A percentile compares a stretch with the other conserved stretches of the same genome.
These are phyloP conservation scores for Dicrostonyx torquatus DNA, from an alignment of 2,797 vertebrate species.

Conservation along the genomic window DNA sequence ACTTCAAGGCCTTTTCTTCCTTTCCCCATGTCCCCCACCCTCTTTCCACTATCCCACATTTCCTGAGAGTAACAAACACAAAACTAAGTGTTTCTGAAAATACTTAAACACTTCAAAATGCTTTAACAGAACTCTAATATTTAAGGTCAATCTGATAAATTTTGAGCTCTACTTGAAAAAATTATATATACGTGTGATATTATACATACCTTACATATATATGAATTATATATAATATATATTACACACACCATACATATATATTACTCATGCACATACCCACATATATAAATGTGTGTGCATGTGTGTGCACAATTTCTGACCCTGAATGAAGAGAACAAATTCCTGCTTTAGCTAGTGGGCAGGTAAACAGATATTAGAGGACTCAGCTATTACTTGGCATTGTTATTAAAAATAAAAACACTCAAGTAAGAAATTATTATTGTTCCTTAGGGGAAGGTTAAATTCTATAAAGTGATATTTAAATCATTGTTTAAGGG, in stretches of 20 bases:
- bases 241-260: neutral
- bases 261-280: neutral
- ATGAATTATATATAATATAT: neutral
- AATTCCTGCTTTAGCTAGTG: neutral
- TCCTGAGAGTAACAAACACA: neutral
- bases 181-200: neutral
- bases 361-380: neutral
- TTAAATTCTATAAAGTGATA: constrained; percentile 50
- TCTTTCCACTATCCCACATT: neutral
- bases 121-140: neutral
- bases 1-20: neutral
- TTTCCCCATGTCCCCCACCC: neutral
- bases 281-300: neutral
- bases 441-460: neutral
- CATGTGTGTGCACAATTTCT: neutral
- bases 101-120: neutral
- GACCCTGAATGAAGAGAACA: neutral
- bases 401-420: constrained; percentile 53
- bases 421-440: neutral
- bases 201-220: too few relatives aligned
- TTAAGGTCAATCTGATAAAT: neutral
- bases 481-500: constrained; percentile 37
- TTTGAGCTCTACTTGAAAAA: neutral
- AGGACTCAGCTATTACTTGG: neutral
- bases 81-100: neutral